Base-by-base conservation (phyloP, 2,113 vertebrate species). In the Brevimyrus niger region DNA sequence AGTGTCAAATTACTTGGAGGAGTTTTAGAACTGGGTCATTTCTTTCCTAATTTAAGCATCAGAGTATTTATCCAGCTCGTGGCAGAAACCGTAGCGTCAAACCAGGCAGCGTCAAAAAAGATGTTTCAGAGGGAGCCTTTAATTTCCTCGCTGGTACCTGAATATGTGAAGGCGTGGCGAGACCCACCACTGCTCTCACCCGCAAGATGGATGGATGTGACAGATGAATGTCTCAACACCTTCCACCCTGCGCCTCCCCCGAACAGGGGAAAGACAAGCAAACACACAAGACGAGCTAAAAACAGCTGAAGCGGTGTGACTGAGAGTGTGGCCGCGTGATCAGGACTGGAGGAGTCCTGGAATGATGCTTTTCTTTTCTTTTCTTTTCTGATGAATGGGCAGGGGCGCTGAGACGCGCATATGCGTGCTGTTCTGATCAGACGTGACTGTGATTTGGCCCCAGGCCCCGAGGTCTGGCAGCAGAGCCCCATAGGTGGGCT, bases 31-130 rank as follows among this genome's bases (percentile, higher is more conserved):
- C 85, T 87, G 85, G 85, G 85, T 87, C 85, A 87, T 35, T 53
- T 87, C 85, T 87, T 87, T 87, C 85, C 85, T 87, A 87, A 87
- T 87, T 87, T 87, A 87, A 55, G 44, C 85, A 87, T 87, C 50
- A 6, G 85, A 13, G 27, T 47, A 47, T 53, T 47, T 53, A 47
- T 87, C 85, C 48, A 55, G 48, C 50, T 19, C 15, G 6, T 53
- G 46, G 47, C 46, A 50, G 46, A 87, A 31, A 87, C 55, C 85
- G 17, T 47, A 87, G n/a, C 15, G 31, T 53, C 42, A n/a, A n/a
- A 51, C 1, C 48, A 13, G 21, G 44, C 19, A 86, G 19, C n/a
- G 48, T 53, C 48, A 51, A 51, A 38, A 55, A 38, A 8, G 85
- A 87, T 17, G 21, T 53, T 87, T 87, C 85, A 55, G 31, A 53